phyloP scores from a whole-genome alignment of 2,888 invertebrate species.

The Syritta pipiens region DNA sequence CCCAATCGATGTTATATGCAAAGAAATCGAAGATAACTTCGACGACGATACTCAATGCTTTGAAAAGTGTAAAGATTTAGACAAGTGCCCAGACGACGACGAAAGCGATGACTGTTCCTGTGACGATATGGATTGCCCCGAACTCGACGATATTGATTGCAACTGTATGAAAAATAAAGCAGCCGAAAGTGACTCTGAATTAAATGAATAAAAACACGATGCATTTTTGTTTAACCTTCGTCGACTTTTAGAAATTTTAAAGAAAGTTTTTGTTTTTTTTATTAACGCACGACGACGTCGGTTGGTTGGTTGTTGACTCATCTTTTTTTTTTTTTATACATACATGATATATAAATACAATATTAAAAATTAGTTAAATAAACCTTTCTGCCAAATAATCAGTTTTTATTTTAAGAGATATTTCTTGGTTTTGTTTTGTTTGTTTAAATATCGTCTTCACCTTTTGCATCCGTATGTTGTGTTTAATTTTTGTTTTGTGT shows the following conservation, averaged over 20 bases:
- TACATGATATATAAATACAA: slow-evolving; percentile 66
- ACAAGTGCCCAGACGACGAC: no score
- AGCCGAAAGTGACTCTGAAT: no score
- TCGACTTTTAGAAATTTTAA: slow-evolving; percentile 32
- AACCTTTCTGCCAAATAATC: slow-evolving; percentile 60
- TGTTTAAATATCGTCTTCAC: slow-evolving; percentile 24
- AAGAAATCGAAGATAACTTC: no score
- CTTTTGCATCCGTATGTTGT: slow-evolving; percentile 15
- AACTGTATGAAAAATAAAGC: no score
- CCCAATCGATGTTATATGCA: no score
- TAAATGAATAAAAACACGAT: slow-evolving; percentile 21
- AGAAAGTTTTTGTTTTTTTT: slow-evolving; percentile 32
- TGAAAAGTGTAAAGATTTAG: no score
- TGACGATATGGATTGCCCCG: no score
- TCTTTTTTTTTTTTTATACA: slow-evolving; percentile 25
- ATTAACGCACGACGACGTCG: slow-evolving; percentile 59
- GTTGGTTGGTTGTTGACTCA: slow-evolving; percentile 27
- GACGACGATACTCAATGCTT: no score
- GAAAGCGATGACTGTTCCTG: no score
- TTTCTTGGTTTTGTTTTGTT: slow-evolving; percentile 12
- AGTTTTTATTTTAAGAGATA: slow-evolving; percentile 42
- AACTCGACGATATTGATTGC: no score
- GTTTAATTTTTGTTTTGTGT: slow-evolving; percentile 1
- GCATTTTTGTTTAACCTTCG: slow-evolving; percentile 51
- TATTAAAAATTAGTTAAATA: slow-evolving; percentile 66